These are phyloP conservation scores for Temnothorax ravouxi DNA, from an alignment of 2,888 invertebrate species.

Conservation along the genomic window DNA sequence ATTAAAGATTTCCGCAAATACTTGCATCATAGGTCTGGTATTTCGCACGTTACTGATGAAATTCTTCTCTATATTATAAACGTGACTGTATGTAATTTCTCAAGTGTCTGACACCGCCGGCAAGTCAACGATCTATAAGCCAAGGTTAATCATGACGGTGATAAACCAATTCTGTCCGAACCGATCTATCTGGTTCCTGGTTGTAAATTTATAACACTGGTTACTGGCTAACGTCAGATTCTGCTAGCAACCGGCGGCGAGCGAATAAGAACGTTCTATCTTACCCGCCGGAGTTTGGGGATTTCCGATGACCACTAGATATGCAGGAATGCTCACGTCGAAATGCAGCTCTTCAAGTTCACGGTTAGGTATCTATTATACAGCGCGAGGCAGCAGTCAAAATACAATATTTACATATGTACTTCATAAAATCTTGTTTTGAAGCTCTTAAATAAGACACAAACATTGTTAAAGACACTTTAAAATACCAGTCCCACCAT, in stretches of 20 bases:
- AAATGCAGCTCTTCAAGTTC: slow-evolving; percentile 47
- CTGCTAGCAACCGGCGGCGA: not conserved
- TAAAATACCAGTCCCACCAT: not conserved
- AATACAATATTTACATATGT: slow-evolving; percentile 7
- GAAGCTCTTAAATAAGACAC: not conserved
- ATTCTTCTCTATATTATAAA: not conserved
- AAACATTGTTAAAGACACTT: not conserved
- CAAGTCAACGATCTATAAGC: slow-evolving; percentile 57
- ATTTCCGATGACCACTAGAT: slow-evolving; percentile 21
- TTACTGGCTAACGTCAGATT: slow-evolving; percentile 63
- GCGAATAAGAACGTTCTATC: slow-evolving; percentile 19
- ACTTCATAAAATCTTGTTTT: not conserved
- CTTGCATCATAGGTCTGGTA: slow-evolving; percentile 1
- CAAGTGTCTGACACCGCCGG: not conserved
- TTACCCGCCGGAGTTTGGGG: slow-evolving; percentile 38
- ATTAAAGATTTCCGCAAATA: slow-evolving; percentile 31
- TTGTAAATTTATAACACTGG: slow-evolving; percentile 43
- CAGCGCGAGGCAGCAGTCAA: not conserved
- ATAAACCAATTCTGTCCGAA: slow-evolving; percentile 52
- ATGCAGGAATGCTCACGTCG: slow-evolving; percentile 9
- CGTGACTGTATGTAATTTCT: slow-evolving; percentile 24
- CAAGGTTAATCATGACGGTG: slow-evolving; percentile 54
- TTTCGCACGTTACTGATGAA: slow-evolving; percentile 28
- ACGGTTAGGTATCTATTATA: slow-evolving; percentile 2
- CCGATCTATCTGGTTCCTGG: slow-evolving; percentile 65